Base-by-base conservation (phyloP, 1,140 invertebrate species). In the Drosophila dunni region DNA sequence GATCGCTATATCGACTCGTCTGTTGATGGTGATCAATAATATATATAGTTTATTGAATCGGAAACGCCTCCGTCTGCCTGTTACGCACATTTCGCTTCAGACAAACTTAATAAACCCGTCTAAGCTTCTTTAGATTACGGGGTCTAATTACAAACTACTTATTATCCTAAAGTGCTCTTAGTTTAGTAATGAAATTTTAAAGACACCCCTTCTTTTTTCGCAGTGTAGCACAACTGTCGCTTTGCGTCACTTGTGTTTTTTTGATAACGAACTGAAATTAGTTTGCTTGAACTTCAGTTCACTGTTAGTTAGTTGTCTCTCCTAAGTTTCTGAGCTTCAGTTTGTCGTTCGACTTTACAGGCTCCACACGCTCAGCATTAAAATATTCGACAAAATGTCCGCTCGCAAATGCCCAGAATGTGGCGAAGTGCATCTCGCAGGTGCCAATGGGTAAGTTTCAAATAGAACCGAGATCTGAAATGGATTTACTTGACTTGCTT, bases 381-480 rank as follows among this genome's bases (percentile, higher is more conserved):
- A 24, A 38, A 7, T 62, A 57, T 4, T 36, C 5, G n/a, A 42
- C 36, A 57, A 69, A 74, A 74, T 74, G 71, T 46, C 71, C 24
- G 15, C 34, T 48, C 65, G 50, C 50, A 69, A 57, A 44, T 63
- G 65, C 42, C n/a, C 20, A n/a, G 71, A 74, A 57, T 74, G 71
- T 63, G 71, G 71, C 5, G 65, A 74, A 56, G 36, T 48, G 36
- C 71, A 69, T 15, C 15, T 60, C 7, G 58, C 60, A 10, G 66
- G 66, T 46, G 60, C 53, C 0, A 75, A 75, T 53, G 67, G 67
- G 72, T 75, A 24, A 70, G 72, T 69, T 10, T 0, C 4, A 0
- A 15, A 8, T 1, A 3, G 8, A 1, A 1, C 7, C n/a, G 9
- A 5, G 8, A 20, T 2, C 2, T 20, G 0, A 1, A 20, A 20